Percentiles rank a stretch among this genome's conserved stretches.
Conservation (phyloP, 2,113 vertebrate species). For the Lophotis ruficrista region DNA sequence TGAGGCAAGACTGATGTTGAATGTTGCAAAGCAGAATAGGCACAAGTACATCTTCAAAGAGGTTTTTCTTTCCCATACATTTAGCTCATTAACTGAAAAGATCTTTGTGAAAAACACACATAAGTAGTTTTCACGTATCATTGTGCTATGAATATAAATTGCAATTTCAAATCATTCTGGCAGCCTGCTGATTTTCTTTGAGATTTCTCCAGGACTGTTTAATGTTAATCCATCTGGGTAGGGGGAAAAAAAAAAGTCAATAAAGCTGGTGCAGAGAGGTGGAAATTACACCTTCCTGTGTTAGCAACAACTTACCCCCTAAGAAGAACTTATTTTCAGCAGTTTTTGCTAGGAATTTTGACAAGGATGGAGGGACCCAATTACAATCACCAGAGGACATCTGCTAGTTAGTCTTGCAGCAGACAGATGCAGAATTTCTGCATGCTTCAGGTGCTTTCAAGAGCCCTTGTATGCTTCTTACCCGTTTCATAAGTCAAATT, state of each 20-base stretch:
- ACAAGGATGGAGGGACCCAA: background rate
- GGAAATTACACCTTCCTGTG: background rate
- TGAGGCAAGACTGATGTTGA: background rate
- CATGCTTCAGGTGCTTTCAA: background rate
- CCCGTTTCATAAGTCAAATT: background rate
- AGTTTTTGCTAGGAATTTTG: background rate
- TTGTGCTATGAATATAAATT: slow-evolving; percentile 12
- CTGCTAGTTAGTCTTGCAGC: background rate
- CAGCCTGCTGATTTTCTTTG: background rate
- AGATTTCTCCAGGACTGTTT: background rate
- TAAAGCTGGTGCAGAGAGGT: background rate
- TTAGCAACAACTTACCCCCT: background rate
- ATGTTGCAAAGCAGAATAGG: background rate
- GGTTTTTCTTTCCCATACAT: background rate
- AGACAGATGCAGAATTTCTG: background rate
- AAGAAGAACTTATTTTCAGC: background rate
- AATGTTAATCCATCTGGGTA: background rate
- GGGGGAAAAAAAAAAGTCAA: background rate
- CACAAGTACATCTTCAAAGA: background rate
- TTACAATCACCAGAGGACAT: slow-evolving; percentile 1
- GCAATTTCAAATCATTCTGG: background rate
- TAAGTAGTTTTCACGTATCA: background rate
- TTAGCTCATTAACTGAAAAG: background rate
- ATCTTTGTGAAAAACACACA: background rate
- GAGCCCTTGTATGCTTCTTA: background rate